A percentile compares a stretch with the other conserved stretches of the same genome.
phyloP scores from a whole-genome alignment of 2,797 vertebrate genomes.

The Bryconaethiops microstoma region DNA sequence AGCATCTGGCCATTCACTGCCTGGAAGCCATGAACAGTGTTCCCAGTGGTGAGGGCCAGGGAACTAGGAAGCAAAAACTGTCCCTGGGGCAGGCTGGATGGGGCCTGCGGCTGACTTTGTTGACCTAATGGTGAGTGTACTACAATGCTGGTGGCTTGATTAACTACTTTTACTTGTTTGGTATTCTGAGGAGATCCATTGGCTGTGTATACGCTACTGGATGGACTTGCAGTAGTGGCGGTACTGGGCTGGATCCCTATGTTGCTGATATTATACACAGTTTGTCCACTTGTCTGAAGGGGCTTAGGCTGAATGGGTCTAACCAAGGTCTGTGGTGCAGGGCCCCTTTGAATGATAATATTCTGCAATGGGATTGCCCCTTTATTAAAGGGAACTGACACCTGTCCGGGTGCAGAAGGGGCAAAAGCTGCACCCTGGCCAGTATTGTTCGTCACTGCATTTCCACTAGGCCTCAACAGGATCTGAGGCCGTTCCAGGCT shows the following conservation, averaged over 20 bases:
- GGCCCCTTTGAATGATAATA: constrained; percentile 96
- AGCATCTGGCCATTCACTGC: constrained; percentile 85
- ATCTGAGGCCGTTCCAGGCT: constrained; percentile 95
- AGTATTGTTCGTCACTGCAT: constrained; percentile 78
- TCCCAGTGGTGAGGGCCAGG: constrained; percentile 85
- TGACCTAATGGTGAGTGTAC: constrained; percentile 91
- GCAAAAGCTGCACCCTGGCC: constrained; percentile 82
- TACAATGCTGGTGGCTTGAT: constrained; percentile 81
- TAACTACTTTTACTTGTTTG: constrained; percentile 72
- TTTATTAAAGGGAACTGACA: constrained; percentile 94
- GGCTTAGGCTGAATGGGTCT: constrained; percentile 97
- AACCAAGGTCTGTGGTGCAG: constrained; percentile 87
- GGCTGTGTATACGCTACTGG: constrained; percentile 84
- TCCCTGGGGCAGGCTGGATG: constrained; percentile 79
- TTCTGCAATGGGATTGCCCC: constrained; percentile 93
- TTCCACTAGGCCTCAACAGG: constrained; percentile 86
- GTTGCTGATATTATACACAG: constrained; percentile 87
- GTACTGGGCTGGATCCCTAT: constrained; percentile 82
- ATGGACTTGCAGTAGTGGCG: constrained; percentile 75
- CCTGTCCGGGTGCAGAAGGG: constrained; percentile 85
- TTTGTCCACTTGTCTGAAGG: constrained; percentile 87
- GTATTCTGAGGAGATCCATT: constrained; percentile 81
- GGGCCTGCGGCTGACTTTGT: constrained; percentile 72
- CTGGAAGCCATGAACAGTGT: constrained; percentile 85
- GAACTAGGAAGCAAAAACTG: constrained; percentile 91